Base-by-base conservation (phyloP, 2,888 invertebrate species). In the Dicroscelio sp. region DNA sequence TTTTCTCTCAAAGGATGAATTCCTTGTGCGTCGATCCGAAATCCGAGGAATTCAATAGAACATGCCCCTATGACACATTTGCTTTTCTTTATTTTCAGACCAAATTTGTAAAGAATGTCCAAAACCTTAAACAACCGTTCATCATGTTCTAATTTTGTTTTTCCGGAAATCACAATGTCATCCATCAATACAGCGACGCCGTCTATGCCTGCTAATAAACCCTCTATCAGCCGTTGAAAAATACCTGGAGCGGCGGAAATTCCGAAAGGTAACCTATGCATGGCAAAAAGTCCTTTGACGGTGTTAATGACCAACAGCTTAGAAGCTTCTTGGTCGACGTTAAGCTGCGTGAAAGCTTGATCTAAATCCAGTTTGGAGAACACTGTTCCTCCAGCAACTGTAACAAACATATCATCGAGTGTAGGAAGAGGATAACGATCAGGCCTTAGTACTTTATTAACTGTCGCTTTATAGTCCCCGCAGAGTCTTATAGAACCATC, bases 201-300 rank as follows among this genome's bases (percentile, higher is more conserved):
- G n/a, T 67, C 38, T 1, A 84, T 71, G 3, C 78, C 75, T n/a
- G 58, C 23, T 20, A 92, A 30, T 30, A 89, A 82, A 86, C 23
- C 82, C 33, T 52, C 85, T 60, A 92, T 95, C 83, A 90, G 92
- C 84, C 85, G 31, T 67, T 92, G 92, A 60, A 91, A 91, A 14
- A 86, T 63, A 1, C 71, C 89, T 14, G 91, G 91, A 1, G 92
- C 92, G 3, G 86, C 31, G 27, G 76, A 88, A 25, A 94, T 88
- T 5, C 95, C 93, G 87, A 94, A 94, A 88, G 93, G 94, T 27
- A 95, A 86, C 3, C 94, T 80, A 23, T 83, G 93, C 23, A 93
- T 92, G 31, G 60, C 38, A 35, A 35, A 79, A 10, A 79, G 43
- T 5, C 63, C 79, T 63, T 79, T 79, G 25, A 79, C n/a, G 5